These are phyloP conservation scores for Platycercus adscitus DNA, from an alignment of 2,113 vertebrate species.

Conservation along the genomic window DNA sequence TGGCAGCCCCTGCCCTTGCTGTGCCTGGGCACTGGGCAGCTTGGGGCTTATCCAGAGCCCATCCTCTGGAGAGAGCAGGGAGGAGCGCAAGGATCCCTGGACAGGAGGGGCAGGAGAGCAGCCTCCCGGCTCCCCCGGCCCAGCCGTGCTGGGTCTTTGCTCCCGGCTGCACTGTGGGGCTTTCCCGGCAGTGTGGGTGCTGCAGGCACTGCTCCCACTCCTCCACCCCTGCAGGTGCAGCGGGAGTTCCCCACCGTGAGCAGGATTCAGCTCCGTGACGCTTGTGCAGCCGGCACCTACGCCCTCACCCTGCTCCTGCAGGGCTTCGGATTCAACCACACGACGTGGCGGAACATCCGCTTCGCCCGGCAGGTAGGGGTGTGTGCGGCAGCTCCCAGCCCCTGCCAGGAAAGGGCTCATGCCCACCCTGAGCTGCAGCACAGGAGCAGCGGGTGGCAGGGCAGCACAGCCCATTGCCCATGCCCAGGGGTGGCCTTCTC, in stretches of 20 bases:
- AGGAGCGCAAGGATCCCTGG: not conserved
- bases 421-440: not conserved
- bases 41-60: not conserved
- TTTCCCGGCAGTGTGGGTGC: not conserved
- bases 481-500: not conserved
- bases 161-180: not conserved
- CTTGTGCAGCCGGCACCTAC: conserved; percentile 80
- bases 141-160: accelerated
- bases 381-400: accelerated
- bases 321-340: conserved; percentile 80
- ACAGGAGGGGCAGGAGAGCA: not conserved
- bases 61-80: not conserved
- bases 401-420: accelerated
- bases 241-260: not conserved
- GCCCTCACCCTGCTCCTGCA: conserved; percentile 75
- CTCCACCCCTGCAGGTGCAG: conserved; percentile 62
- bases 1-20: not conserved
- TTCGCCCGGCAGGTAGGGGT: conserved; percentile 82
- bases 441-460: accelerated
- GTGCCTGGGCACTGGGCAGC: not conserved
- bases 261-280: conserved; percentile 66
- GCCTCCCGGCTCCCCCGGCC: accelerated
- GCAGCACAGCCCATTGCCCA: accelerated
- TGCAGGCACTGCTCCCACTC: not conserved
- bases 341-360: conserved; percentile 75